A percentile compares a stretch with the other conserved stretches of the same genome.
Evolutionary conservation across 2,888 invertebrate genomes (phyloP).

Genomic region (Hartigia nigra): DNA sequence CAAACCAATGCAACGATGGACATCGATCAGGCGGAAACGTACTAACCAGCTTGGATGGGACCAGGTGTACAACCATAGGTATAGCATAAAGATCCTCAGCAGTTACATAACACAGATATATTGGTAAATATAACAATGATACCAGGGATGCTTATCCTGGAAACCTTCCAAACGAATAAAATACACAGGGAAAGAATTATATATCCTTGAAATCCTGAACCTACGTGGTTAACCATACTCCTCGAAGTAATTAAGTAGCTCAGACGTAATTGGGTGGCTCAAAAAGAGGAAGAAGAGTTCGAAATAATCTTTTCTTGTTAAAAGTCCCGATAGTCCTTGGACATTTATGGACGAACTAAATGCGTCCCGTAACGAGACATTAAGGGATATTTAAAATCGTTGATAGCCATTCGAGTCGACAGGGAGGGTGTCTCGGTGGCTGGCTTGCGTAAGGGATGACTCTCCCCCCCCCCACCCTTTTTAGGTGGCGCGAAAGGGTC

Average conservation of each 20-base stretch:
- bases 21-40: conserved; percentile 52
- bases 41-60: background rate
- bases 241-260: background rate
- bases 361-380: conserved; percentile 45
- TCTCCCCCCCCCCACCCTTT: no score
- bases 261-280: background rate
- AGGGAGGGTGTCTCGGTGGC: conserved; percentile 24
- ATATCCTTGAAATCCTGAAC: background rate
- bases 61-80: background rate
- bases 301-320: background rate
- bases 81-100: background rate
- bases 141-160: background rate
- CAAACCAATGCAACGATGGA: conserved; percentile 43
- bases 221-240: background rate
- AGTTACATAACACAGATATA: background rate
- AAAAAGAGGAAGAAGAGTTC: background rate
- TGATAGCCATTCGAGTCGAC: conserved; percentile 15
- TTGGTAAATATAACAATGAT: background rate
- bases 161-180: background rate
- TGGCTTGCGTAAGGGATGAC: background rate
- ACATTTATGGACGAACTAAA: conserved; percentile 6
- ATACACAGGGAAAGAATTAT: background rate
- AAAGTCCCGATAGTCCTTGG: background rate
- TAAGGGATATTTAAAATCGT: conserved; percentile 49
- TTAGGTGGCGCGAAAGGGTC: background rate